Base-by-base conservation (phyloP, 1,140 invertebrate species). In the Lucilia cuprina region DNA sequence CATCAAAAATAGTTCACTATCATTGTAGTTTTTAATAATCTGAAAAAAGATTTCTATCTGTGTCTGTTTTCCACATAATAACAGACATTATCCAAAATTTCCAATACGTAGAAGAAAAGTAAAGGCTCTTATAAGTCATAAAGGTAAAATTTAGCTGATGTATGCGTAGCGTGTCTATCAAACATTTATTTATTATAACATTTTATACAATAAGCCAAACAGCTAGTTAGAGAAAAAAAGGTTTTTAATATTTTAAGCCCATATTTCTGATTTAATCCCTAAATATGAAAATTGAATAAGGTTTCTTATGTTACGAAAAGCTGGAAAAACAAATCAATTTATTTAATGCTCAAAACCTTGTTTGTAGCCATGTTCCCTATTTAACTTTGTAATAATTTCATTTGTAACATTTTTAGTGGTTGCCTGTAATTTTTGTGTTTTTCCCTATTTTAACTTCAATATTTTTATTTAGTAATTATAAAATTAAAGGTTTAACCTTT, bases 401-500 rank as follows among this genome's bases (percentile, higher is more conserved):
- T 17, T n/a, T 55, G 17, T 12, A 55, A 55, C 75, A 13, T n/a
- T 50, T 30, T 83, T 34, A 14, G 21, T 50, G 12, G 49, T 75
- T 49, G 14, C 21, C 47, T 50, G 49, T 13, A 41, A 77, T 83
- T 9, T 34, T 25, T 77, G 50, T 41, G n/a, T 77, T 77, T 17
- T 2, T 30, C 8, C 74, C 14, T 30, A 30, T 77, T 77, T 34
- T 41, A 2, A 41, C 5, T 41, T 41, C 10, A 8, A 41, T 5
- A 34, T 83, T 83, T 83, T 25, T 49, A n/a, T 55, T 25, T 41
- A 74, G 47, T 83, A 83, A 83, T 83, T 83, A 83, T 77, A 13
- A 83, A 83, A 83, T 83, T 83, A 83, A 78, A 78, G 74, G 83
- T 74, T 83, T 83, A 83, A 78, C 74, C 50, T 83, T 55, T 17